Base-by-base conservation (phyloP, 1,140 invertebrate genomes). In the Cherax quadricarinatus region DNA sequence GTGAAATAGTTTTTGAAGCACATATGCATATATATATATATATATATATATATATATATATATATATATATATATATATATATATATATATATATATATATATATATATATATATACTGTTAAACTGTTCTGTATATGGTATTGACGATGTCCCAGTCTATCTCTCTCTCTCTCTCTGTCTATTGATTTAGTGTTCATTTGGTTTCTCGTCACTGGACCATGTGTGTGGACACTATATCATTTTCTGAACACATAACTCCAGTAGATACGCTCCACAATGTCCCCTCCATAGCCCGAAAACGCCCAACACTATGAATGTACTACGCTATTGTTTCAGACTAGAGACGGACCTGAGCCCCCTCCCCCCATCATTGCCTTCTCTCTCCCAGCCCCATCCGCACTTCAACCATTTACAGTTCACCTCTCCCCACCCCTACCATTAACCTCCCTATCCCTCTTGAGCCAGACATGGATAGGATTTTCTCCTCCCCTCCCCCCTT, bases 91-190 rank as follows among this genome's bases (percentile, higher is more conserved):
- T 6, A 6, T 75, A 75, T 75, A 6, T 75, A 6, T 21, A n/a
- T 9, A 9, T 9, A 6, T 21, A n/a, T 75, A n/a, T 16, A 70
- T 70, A n/a, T 70, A 70, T 18, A 70, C n/a, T n/a, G n/a, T n/a
- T n/a, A n/a, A n/a, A n/a, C n/a, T n/a, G n/a, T n/a, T n/a, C n/a
- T n/a, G n/a, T 70, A 70, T 75, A n/a, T n/a, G 5, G 4, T 78
- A 30, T 18, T 79, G 14, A 16, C n/a, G 16, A 18, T 12, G 41
- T 82, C 80, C 16, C 80, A 49, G 12, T 82, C 7, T 57, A 10
- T 82, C 80, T 82, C 51, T 82, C 80, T 82, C 51, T 82, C 80
- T 82, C 80, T 82, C 41, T 6, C 6, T 49, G 16, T 41, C 51
- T n/a, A 16, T 41, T 16, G 14, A 6, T 53, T 49, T 41, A 41